These are phyloP conservation scores for Azemiops feae DNA, from an alignment of 2,113 vertebrate species.

Conservation along the genomic window DNA sequence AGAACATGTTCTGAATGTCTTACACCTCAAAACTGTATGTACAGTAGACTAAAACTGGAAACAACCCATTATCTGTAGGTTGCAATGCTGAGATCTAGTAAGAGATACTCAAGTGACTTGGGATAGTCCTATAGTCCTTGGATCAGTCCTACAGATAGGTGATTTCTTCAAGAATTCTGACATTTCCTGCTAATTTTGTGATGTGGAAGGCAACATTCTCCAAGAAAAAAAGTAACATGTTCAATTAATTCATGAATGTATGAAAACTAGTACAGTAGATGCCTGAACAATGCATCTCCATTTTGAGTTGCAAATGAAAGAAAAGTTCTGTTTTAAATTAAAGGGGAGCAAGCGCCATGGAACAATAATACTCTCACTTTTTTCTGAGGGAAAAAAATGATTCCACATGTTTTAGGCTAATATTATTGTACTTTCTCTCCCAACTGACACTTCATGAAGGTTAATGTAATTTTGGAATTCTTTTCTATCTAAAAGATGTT, in stretches of 20 bases:
- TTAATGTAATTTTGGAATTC: conserved; percentile 54
- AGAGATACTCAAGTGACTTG: background rate
- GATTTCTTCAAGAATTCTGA: background rate
- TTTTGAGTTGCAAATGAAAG: conserved; percentile 1
- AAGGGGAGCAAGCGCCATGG: background rate
- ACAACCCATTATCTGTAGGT: background rate
- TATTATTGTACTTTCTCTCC: conserved; percentile 20
- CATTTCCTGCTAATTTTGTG: background rate
- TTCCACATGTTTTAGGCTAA: conserved; percentile 12
- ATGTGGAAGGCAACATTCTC: background rate
- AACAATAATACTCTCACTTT: background rate
- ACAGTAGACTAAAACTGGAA: background rate
- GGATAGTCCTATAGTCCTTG: background rate
- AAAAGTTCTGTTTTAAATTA: background rate
- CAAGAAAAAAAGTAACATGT: background rate
- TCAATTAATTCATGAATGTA: background rate
- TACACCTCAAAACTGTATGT: background rate
- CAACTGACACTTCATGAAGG: conserved; percentile 17
- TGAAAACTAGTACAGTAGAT: background rate
- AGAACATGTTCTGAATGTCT: background rate
- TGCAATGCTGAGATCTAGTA: background rate
- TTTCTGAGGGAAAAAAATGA: background rate
- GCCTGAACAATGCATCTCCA: background rate
- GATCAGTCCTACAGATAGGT: background rate
- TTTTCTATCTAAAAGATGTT: conserved; percentile 49